Conservation (phyloP, 2,797 vertebrate species). For the Xenopus petersii region DNA sequence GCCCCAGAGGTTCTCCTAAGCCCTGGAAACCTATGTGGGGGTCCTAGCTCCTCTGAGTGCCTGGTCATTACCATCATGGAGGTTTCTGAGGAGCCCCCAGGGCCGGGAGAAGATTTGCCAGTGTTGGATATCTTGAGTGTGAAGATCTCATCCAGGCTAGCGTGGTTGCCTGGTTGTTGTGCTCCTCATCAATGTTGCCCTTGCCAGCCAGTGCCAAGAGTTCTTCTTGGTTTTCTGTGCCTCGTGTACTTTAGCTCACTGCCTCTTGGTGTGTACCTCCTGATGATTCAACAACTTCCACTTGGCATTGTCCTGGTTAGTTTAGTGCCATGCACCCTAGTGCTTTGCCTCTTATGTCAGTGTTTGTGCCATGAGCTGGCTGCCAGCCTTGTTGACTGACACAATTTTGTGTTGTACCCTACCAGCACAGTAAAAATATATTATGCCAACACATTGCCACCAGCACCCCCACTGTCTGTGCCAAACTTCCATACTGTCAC, state of each 20-base stretch:
- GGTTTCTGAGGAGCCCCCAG: constrained; percentile 71
- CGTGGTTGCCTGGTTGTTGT: constrained; percentile 68
- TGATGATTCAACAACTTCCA: constrained; percentile 80
- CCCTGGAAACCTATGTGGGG: constrained; percentile 66
- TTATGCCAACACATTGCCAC: constrained; percentile 18
- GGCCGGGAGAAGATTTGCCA: constrained; percentile 71
- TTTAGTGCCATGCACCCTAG: constrained; percentile 82
- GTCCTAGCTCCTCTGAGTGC: constrained; percentile 74
- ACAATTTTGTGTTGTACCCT: background rate
- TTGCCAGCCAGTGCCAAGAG: constrained; percentile 71
- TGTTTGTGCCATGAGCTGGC: constrained; percentile 80
- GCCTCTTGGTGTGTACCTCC: constrained; percentile 85
- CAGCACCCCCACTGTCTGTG: constrained; percentile 17
- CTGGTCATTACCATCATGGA: constrained; percentile 87
- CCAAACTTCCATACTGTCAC: background rate
- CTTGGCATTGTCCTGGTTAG: constrained; percentile 80
- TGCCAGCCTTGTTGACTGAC: constrained; percentile 52
- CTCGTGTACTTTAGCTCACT: constrained; percentile 86
- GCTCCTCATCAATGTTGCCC: constrained; percentile 75
- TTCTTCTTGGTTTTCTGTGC: constrained; percentile 79
- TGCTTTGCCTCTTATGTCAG: constrained; percentile 81
- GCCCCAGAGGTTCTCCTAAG: constrained; percentile 76
- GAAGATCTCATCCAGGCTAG: constrained; percentile 71
- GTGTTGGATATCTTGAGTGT: constrained; percentile 76
- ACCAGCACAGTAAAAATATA: constrained; percentile 7